Evolutionary conservation across 2,797 vertebrate genomes (phyloP), one percentile per base, ranked within the genome.

Genomic region (Xerus rutilus): DNA sequence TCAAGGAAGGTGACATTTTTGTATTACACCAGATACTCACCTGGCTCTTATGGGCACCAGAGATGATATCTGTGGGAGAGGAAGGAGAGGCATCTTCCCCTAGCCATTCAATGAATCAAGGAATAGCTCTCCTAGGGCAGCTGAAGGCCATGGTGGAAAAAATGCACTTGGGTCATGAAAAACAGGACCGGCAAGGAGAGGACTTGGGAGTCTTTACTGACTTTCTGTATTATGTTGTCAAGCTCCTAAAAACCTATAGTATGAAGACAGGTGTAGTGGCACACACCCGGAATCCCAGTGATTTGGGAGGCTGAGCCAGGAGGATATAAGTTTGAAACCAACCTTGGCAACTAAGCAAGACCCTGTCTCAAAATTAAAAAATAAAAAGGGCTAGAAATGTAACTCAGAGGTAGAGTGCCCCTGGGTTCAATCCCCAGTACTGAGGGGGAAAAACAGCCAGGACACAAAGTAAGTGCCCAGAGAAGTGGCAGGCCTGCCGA

Each of bases 41-140:
- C 21, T 5, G 62, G 45, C 18, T 70, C 20, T 35, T 15, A 47
- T 0, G 1, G 62, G 23, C 0, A 1, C 4, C 49, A 32, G 1
- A 30, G n/a, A 67, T 35, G 1, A 1, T 7, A n/a, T 65, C 35
- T 72, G 45, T 43, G 84, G 45, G 54, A 54, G 54, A 54, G 43
- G 35, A 57, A 74, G 43, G 15, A 54, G 35, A 5, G 23, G 2
- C 25, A 23, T 20, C 0, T 8, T 2, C 6, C 20, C 47, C 12
- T 28, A 62, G 70, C 35, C 47, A 21, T 39, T 39, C 62, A 5
- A 0, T 2, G 30, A n/a, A 30, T 21, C 59, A 67, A 69, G 35
- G 28, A 35, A 13, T 1, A 9, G 35, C 25, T 94, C 49, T 47
- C 21, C n/a, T 21, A 17, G 0, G 11, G 30, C 9, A 10, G 5